A percentile compares a stretch with the other conserved stretches of the same genome.
Evolutionary conservation across 2,888 invertebrate genomes (phyloP).

Genomic region (Gortyna flavago): DNA sequence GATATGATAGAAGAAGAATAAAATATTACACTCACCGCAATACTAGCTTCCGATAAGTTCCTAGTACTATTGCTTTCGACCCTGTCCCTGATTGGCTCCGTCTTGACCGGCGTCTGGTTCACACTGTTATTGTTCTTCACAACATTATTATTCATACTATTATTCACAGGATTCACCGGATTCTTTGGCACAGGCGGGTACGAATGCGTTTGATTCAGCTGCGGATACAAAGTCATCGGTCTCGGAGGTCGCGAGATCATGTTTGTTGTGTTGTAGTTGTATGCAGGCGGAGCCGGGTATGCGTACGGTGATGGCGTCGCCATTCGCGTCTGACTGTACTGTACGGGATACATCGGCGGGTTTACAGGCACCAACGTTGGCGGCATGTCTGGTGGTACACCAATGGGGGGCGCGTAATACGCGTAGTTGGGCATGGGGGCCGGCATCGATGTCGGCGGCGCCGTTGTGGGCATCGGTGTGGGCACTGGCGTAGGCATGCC

Average conservation of each 20-base stretch:
- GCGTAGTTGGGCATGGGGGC: slow-evolving; percentile 75
- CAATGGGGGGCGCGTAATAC: slow-evolving; percentile 75
- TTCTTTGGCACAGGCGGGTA: slow-evolving; percentile 74
- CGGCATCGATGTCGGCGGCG: slow-evolving; percentile 77
- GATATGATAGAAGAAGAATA: slow-evolving; percentile 1
- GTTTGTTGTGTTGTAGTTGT: slow-evolving; percentile 85
- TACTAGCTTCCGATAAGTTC: slow-evolving; percentile 82
- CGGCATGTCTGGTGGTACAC: slow-evolving; percentile 68
- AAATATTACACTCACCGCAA: slow-evolving; percentile 69
- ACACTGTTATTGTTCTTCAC: slow-evolving; percentile 65
- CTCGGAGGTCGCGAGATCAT: slow-evolving; percentile 83
- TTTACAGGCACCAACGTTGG: slow-evolving; percentile 72
- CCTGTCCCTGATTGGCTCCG: slow-evolving; percentile 76
- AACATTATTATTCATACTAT: slow-evolving; percentile 53
- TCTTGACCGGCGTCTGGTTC: slow-evolving; percentile 67
- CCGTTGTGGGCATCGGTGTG: slow-evolving; percentile 74
- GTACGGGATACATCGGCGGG: slow-evolving; percentile 75
- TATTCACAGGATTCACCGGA: slow-evolving; percentile 59
- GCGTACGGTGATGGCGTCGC: slow-evolving; percentile 80
- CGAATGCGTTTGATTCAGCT: slow-evolving; percentile 77
- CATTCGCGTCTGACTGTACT: slow-evolving; percentile 85
- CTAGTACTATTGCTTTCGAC: slow-evolving; percentile 77
- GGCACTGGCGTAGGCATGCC: slow-evolving; percentile 80
- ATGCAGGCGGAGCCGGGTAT: slow-evolving; percentile 75
- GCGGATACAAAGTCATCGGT: slow-evolving; percentile 80